These are phyloP conservation scores for Eristalinus aeneus DNA, from an alignment of 2,888 invertebrate genomes.

Conservation along the genomic window DNA sequence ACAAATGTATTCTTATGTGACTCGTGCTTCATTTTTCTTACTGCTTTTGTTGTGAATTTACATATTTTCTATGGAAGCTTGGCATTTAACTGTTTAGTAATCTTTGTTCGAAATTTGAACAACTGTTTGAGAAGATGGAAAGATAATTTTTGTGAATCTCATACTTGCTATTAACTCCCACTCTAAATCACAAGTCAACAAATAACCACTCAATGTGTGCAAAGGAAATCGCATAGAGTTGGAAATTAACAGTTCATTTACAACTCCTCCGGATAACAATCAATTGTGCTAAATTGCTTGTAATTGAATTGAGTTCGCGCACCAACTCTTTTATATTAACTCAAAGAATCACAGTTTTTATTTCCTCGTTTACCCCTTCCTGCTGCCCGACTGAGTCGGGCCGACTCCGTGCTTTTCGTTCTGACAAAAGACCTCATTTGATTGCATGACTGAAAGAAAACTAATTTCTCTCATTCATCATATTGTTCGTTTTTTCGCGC, in stretches of 20 bases:
- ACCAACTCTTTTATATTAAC: conserved; percentile 25
- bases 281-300: too few relatives aligned
- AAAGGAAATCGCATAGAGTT: too few relatives aligned
- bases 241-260: too few relatives aligned
- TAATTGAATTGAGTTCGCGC: conserved; percentile 43
- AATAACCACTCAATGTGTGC: too few relatives aligned
- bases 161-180: too few relatives aligned
- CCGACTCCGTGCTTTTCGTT: too few relatives aligned
- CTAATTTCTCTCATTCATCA: conserved; percentile 54
- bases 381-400: too few relatives aligned
- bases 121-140: not conserved
- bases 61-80: not conserved
- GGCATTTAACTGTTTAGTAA: not conserved
- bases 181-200: too few relatives aligned
- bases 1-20: not conserved
- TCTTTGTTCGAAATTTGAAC: not conserved
- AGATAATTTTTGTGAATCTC: not conserved
- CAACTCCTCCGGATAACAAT: too few relatives aligned
- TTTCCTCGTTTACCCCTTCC: too few relatives aligned
- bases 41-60: not conserved
- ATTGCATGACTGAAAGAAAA: not conserved
- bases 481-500: conserved; percentile 23
- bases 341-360: not conserved
- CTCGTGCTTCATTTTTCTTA: not conserved
- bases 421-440: conserved; percentile 8